phyloP scores from a whole-genome alignment of 2,797 vertebrate genomes.

The Bradypodion pumilum region DNA sequence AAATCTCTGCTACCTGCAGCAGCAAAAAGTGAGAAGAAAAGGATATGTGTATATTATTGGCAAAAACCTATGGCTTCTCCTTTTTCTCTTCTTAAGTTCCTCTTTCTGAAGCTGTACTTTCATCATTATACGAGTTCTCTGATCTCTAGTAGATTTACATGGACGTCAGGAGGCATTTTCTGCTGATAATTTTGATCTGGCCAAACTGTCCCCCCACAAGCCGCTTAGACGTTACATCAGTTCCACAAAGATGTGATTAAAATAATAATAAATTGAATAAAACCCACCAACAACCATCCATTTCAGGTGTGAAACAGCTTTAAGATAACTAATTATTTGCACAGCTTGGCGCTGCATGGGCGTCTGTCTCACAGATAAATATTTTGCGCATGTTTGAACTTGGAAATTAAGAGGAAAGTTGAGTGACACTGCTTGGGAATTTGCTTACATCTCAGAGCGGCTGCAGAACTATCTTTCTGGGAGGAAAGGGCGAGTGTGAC shows the following conservation, averaged over 20 bases:
- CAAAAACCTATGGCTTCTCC: background rate
- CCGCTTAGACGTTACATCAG: background rate
- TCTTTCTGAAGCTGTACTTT: background rate
- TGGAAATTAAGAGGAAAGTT: slow-evolving; percentile 39
- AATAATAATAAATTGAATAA: slow-evolving; percentile 23
- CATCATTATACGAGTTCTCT: background rate
- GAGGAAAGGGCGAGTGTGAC: no score
- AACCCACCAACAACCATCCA: slow-evolving; percentile 7
- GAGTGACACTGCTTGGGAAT: slow-evolving; percentile 39
- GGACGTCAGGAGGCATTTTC: background rate
- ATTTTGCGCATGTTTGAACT: slow-evolving; percentile 52
- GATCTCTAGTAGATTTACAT: accelerated
- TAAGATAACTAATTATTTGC: slow-evolving; percentile 56
- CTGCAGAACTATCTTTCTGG: slow-evolving; percentile 45
- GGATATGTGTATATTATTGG: background rate
- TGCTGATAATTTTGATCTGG: background rate
- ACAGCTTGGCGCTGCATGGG: slow-evolving; percentile 57
- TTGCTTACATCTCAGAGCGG: slow-evolving; percentile 33
- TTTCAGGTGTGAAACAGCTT: slow-evolving; percentile 32
- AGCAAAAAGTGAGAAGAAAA: background rate
- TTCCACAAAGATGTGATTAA: slow-evolving; percentile 23
- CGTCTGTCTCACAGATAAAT: slow-evolving; percentile 49
- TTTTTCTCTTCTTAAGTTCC: background rate
- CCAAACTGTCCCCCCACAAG: slow-evolving; percentile 5
- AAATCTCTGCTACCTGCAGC: background rate